Percentiles rank a stretch among this genome's conserved stretches.
Evolutionary conservation across 2,113 vertebrate genomes (phyloP).

Genomic region (Zapornia atra): DNA sequence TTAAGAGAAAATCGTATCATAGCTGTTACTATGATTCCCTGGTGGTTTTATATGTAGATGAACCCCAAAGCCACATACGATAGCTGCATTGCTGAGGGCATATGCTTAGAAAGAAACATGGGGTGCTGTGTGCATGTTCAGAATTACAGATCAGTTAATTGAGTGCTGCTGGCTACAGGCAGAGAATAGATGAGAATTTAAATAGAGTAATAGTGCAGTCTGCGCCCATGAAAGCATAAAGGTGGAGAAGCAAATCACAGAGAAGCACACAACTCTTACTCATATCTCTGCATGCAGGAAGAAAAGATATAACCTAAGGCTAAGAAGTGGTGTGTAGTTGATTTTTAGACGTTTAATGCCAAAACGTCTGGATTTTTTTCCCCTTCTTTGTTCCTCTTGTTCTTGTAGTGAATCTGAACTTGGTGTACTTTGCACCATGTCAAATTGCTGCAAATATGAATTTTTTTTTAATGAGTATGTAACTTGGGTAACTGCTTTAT

Average conservation of each 20-base stretch:
- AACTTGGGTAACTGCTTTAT: neutral
- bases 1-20: neutral
- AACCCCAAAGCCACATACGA: neutral
- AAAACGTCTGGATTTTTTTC: neutral
- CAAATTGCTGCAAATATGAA: neutral
- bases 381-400: neutral
- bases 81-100: neutral
- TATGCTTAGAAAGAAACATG: neutral
- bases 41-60: neutral
- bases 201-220: neutral
- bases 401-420: conserved; percentile 10
- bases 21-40: neutral
- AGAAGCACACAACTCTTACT: neutral
- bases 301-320: neutral
- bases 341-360: neutral
- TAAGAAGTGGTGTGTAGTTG: neutral
- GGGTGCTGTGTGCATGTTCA: neutral
- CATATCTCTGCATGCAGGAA: neutral
- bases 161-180: neutral
- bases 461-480: neutral
- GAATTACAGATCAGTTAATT: conserved; percentile 11
- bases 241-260: neutral
- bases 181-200: conserved; percentile 29
- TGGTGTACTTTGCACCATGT: conserved; percentile 38
- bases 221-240: neutral